These are phyloP conservation scores for Yoshiicerus persimilis DNA, from an alignment of 1,140 invertebrate genomes.

Conservation along the genomic window DNA sequence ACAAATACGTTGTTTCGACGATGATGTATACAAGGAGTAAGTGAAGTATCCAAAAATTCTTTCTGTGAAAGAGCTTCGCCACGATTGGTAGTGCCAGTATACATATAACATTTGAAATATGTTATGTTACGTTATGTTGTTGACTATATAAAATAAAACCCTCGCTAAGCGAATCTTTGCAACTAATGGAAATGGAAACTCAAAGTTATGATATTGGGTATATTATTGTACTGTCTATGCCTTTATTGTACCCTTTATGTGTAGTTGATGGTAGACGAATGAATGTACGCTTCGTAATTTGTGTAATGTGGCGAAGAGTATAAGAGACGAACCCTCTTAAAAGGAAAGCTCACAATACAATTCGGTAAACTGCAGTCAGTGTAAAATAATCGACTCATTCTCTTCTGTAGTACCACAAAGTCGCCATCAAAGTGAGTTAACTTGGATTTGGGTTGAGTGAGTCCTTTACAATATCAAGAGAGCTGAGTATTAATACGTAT, in stretches of 20 bases:
- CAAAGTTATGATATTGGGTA: background rate
- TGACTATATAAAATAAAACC: background rate
- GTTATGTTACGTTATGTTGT: no score
- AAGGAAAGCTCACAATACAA: background rate
- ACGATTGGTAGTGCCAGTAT: background rate
- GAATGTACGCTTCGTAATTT: background rate
- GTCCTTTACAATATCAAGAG: background rate
- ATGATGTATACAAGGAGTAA: background rate
- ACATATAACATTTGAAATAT: background rate
- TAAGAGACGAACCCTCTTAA: background rate
- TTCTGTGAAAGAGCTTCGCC: background rate
- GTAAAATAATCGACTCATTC: constrained; percentile 5
- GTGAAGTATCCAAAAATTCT: background rate
- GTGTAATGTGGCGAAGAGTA: constrained; percentile 7
- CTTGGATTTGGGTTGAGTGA: background rate
- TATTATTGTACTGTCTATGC: background rate
- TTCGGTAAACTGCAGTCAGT: background rate
- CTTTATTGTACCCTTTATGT: background rate
- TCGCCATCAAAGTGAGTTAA: background rate
- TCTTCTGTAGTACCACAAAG: constrained; percentile 13
- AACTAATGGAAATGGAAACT: background rate
- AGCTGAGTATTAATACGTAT: background rate
- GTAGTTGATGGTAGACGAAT: background rate
- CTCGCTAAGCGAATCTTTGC: background rate
- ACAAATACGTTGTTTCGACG: background rate